phyloP scores from a whole-genome alignment of 2,797 vertebrate species.

The Netta rufina region DNA sequence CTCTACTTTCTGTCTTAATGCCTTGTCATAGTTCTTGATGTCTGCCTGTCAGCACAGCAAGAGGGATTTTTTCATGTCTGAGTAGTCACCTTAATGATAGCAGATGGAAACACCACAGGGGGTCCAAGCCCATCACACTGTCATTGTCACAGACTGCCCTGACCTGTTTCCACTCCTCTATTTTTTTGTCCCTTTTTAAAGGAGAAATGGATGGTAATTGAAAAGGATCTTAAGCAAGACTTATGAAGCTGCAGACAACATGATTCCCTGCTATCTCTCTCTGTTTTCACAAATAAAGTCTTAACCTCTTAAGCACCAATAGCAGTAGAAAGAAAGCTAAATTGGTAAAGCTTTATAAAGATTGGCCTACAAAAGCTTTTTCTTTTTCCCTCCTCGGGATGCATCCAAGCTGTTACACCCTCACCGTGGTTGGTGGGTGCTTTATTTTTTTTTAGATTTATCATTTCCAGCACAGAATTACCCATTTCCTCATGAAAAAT shows the following conservation, averaged over 20 bases:
- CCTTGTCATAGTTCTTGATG: conserved; percentile 88
- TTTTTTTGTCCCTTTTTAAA: conserved; percentile 84
- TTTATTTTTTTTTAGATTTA: conserved; percentile 12
- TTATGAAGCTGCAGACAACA: conserved; percentile 80
- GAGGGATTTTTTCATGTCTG: conserved; percentile 91
- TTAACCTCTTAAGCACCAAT: conserved; percentile 82
- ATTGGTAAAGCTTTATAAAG: conserved; percentile 69
- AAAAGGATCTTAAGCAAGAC: conserved; percentile 88
- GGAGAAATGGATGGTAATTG: conserved; percentile 88
- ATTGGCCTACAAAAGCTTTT: conserved; percentile 42
- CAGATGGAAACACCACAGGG: conserved; percentile 90
- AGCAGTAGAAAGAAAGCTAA: conserved; percentile 66
- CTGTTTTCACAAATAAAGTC: conserved; percentile 82
- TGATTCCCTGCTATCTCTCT: conserved; percentile 69
- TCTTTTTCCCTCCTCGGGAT: background rate
- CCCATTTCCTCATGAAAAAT: background rate
- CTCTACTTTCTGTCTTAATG: conserved; percentile 82
- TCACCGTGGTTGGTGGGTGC: background rate
- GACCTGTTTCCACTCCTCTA: conserved; percentile 85
- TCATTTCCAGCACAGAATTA: conserved; percentile 37
- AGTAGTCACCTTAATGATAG: conserved; percentile 93
- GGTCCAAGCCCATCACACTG: conserved; percentile 86
- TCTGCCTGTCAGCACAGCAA: conserved; percentile 88
- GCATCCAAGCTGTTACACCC: background rate
- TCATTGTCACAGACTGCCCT: conserved; percentile 86